Evolutionary conservation across 2,888 invertebrate species (phyloP).

Genomic region (Watsonalla cultraria): DNA sequence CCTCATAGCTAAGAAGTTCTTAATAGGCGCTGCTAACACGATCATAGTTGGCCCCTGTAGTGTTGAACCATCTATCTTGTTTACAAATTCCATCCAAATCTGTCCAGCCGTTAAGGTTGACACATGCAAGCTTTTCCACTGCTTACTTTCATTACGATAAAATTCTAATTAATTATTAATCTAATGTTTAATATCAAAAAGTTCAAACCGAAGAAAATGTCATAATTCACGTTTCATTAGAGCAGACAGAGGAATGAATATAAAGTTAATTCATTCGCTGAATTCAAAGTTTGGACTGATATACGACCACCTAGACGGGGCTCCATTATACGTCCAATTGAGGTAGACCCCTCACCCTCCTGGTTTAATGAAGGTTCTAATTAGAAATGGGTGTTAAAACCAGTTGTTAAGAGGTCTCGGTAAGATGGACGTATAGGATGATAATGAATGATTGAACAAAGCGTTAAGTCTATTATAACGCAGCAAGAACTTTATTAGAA

Average conservation of each 20-base stretch:
- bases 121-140: too few species aligned
- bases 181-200: conserved; percentile 13
- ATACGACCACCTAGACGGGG: conserved; percentile 46
- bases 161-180: not conserved
- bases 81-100: too few species aligned
- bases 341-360: conserved; percentile 27
- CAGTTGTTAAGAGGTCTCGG: conserved; percentile 44
- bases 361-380: conserved; percentile 32
- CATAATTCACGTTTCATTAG: conserved; percentile 60
- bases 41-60: too few species aligned
- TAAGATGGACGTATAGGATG: conserved; percentile 43
- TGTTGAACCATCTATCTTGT: too few species aligned
- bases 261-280: conserved; percentile 58
- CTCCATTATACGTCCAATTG: conserved; percentile 30
- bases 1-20: too few species aligned
- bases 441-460: conserved; percentile 75
- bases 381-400: conserved; percentile 42
- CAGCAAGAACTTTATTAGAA: conserved; percentile 74
- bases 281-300: conserved; percentile 64
- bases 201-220: conserved; percentile 34
- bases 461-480: conserved; percentile 74
- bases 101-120: too few species aligned
- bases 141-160: too few species aligned
- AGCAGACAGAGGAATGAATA: conserved; percentile 54
- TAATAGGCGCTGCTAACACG: too few species aligned